A percentile compares a stretch with the other conserved stretches of the same genome.
Evolutionary conservation across 2,888 invertebrate genomes (phyloP).

Genomic region (Schrankia costaestrigalis): DNA sequence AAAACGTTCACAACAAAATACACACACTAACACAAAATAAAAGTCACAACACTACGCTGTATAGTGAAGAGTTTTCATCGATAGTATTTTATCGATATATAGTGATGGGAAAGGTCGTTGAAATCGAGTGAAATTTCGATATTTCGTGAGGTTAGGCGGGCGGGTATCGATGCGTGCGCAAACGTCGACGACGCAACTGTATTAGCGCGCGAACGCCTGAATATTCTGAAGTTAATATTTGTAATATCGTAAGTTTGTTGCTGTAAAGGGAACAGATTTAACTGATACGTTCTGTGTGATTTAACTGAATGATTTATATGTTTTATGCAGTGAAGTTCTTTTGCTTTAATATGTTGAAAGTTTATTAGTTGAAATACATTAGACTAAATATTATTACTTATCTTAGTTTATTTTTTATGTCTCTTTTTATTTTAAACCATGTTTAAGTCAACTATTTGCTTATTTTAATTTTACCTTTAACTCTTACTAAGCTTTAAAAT

Average conservation of each 20-base stretch:
- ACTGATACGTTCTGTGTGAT: conserved; percentile 7
- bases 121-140: conserved; percentile 3
- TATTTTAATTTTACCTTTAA: too few species aligned
- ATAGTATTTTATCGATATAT: neutral
- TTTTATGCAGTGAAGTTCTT: too few species aligned
- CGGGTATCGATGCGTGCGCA: conserved; percentile 72
- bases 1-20: conserved; percentile 10
- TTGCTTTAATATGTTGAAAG: too few species aligned
- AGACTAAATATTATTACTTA: too few species aligned
- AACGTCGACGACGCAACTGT: conserved; percentile 62
- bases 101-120: neutral
- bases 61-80: neutral
- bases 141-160: conserved; percentile 58
- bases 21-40: conserved; percentile 1
- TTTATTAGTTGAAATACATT: too few species aligned
- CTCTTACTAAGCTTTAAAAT: too few species aligned
- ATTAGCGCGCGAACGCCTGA: conserved; percentile 55
- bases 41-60: conserved; percentile 27
- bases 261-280: conserved; percentile 42
- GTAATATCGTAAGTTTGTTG: conserved; percentile 56
- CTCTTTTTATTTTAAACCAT: too few species aligned
- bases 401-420: too few species aligned
- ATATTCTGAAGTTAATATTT: conserved; percentile 58
- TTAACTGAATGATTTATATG: conserved; percentile 1
- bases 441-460: too few species aligned